Evolutionary conservation across 2,888 invertebrate species (phyloP).

Genomic region (Drosophila multiciliata): DNA sequence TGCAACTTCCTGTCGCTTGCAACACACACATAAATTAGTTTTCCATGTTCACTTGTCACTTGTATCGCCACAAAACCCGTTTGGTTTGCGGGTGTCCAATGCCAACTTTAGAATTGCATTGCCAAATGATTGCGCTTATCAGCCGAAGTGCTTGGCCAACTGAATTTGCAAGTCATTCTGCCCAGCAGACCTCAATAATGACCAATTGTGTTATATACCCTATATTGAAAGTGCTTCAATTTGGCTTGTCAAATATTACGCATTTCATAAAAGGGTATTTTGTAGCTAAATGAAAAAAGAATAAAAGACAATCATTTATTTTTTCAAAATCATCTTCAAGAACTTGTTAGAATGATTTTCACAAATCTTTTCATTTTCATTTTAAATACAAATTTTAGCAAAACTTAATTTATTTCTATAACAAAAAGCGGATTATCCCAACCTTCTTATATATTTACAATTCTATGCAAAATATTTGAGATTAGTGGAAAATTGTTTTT

Average conservation of each 20-base stretch:
- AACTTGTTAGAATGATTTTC: neutral
- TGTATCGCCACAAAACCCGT: constrained; percentile 68
- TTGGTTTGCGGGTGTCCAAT: constrained; percentile 66
- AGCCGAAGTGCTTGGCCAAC: constrained; percentile 14
- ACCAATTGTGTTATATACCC: constrained; percentile 26
- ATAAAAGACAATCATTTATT: neutral
- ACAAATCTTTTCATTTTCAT: neutral
- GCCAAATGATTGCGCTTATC: constrained; percentile 63
- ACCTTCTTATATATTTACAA: neutral
- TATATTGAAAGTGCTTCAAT: neutral
- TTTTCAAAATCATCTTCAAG: neutral
- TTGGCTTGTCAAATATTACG: neutral
- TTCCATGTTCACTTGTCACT: constrained; percentile 84
- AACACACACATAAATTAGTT: constrained; percentile 84
- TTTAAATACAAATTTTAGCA: neutral
- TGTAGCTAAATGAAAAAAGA: neutral
- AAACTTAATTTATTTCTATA: neutral
- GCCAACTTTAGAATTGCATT: constrained; percentile 41
- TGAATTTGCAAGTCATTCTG: constrained; percentile 66
- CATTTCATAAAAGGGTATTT: neutral
- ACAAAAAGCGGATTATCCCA: too few species aligned
- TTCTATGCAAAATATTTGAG: neutral
- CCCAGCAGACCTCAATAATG: constrained; percentile 53
- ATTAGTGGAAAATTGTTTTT: neutral
- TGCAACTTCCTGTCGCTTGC: constrained; percentile 61